Evolutionary conservation across 1,140 invertebrate genomes (phyloP).

Genomic region (Bombus sibiricus): DNA sequence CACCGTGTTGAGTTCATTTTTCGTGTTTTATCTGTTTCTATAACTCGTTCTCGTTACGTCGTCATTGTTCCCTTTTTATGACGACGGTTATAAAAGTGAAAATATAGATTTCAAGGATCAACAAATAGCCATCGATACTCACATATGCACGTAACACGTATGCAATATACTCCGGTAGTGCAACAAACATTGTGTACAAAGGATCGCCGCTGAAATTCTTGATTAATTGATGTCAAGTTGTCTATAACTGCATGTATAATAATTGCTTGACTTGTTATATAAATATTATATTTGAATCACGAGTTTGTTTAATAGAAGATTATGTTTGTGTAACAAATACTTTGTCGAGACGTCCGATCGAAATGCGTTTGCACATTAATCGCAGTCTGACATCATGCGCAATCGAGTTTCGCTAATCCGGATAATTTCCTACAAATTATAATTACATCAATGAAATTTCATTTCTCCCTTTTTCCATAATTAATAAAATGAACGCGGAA

Average conservation of each 20-base stretch:
- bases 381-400: not conserved
- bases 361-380: not conserved
- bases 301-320: not conserved
- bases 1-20: not conserved
- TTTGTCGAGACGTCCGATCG: not conserved
- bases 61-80: not conserved
- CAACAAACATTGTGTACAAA: not conserved
- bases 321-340: not conserved
- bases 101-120: constrained; percentile 18
- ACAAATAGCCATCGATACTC: not conserved
- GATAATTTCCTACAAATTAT: not conserved
- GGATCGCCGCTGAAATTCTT: not conserved
- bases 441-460: not conserved
- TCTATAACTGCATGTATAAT: not conserved
- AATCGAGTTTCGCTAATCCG: not conserved
- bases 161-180: too few relatives aligned
- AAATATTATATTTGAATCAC: not conserved
- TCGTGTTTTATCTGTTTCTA: not conserved
- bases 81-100: not conserved
- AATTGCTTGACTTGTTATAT: not conserved
- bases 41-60: too few relatives aligned
- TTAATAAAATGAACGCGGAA: not conserved
- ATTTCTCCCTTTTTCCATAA: not conserved
- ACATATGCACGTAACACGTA: not conserved
- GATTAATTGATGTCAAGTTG: not conserved